Evolutionary conservation across 2,113 vertebrate species (phyloP).

Genomic region (Hiodon alosoides): DNA sequence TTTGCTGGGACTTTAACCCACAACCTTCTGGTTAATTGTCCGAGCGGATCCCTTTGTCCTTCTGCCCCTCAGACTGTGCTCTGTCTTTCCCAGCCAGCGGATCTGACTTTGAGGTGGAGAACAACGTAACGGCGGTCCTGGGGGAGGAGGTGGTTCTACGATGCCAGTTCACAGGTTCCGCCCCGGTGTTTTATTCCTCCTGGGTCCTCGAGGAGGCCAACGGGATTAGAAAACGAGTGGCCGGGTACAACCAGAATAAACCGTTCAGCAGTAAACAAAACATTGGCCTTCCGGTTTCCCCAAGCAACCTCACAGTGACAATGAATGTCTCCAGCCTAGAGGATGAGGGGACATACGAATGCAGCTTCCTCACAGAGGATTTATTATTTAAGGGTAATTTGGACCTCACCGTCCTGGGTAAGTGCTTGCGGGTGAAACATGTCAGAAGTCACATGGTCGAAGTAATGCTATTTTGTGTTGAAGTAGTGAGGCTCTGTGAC

Average conservation of each 20-base stretch:
- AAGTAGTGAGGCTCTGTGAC: neutral
- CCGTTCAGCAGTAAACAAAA: neutral
- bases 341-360: conserved; percentile 55
- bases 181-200: conserved; percentile 15
- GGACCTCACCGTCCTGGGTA: conserved; percentile 52
- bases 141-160: conserved; percentile 50
- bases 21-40: too few relatives aligned
- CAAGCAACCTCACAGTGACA: conserved; percentile 56
- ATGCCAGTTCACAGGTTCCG: conserved; percentile 45
- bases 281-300: conserved; percentile 41
- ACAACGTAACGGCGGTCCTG: conserved; percentile 45
- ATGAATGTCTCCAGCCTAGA: conserved; percentile 42
- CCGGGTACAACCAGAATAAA: conserved; percentile 14
- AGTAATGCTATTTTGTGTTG: neutral
- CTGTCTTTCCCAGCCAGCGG: conserved; percentile 10
- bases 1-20: too few relatives aligned
- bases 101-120: conserved; percentile 14
- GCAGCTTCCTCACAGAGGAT: conserved; percentile 37
- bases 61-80: neutral
- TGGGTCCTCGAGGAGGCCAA: conserved; percentile 41
- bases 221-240: conserved; percentile 29
- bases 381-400: neutral
- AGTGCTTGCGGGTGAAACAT: conserved; percentile 21
- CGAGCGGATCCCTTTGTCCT: neutral
- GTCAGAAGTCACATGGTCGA: neutral